Base-by-base conservation (phyloP, 2,113 vertebrate genomes). In the Apodemus speciosus region DNA sequence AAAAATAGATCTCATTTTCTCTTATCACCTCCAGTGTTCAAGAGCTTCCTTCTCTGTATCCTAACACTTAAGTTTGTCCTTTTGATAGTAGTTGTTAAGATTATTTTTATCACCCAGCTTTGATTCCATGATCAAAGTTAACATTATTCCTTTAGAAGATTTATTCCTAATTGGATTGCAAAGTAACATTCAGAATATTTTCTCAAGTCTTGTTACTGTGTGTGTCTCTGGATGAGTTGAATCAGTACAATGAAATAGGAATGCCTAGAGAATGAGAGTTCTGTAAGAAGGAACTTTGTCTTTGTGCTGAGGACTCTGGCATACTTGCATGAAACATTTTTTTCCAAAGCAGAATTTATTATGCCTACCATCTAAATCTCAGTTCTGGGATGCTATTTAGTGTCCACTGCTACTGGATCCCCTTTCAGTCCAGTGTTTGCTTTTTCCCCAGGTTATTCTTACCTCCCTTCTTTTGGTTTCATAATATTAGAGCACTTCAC, bases 401-500 rank as follows among this genome's bases (percentile, higher is more conserved):
- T 18, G 25, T 13, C 40, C 30, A 64, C 16, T 66, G 9, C 9
- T 32, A 8, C 35, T 38, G 38, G 8, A 46, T 66, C 0, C 9
- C 38, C 27, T 72, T 32, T 53, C 16, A 30, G 18, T 6, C 7
- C n/a, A 0, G 0, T 3, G n/a, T 40, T 21, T 51, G 2, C 40
- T n/a, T 35, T 21, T 0, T 43, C 56, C 15, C 27, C 6, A 13
- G 49, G 27, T 4, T 56, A 21, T 14, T 60, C 35, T 64, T n/a
- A 32, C n/a, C 32, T 77, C 13, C 51, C 23, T 64, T 6, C 30
- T 53, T 14, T 73, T 23, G 32, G 10, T 85, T 73, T 49, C 49
- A 30, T 23, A 77, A 49, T 27, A 18, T 32, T 10, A 13, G 25
- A 1, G 7, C 3, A 14, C 16, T 2, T 0, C 9, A 25, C 32